These are phyloP conservation scores for Rhamphomyia laevipes DNA, from an alignment of 2,888 invertebrate species.

Conservation along the genomic window DNA sequence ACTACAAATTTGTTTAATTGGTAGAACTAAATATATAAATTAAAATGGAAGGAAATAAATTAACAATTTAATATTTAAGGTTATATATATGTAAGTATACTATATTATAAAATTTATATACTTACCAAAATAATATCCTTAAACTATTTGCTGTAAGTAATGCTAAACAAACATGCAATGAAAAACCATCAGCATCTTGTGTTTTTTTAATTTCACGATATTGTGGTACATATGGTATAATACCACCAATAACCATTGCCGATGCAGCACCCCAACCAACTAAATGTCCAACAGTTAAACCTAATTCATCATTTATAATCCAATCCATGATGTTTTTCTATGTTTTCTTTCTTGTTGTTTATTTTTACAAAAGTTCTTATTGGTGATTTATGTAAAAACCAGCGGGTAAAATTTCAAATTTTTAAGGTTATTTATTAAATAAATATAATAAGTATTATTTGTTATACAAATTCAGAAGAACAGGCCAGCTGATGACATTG, in stretches of 20 bases:
- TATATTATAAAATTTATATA: not conserved
- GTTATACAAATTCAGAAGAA: no score
- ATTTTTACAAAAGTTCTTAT: not conserved
- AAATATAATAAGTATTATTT: no score
- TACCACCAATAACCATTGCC: constrained; percentile 91
- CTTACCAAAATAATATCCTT: constrained; percentile 95
- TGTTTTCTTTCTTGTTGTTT: not conserved
- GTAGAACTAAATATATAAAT: no score
- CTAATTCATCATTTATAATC: constrained; percentile 64
- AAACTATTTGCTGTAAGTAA: constrained; percentile 92
- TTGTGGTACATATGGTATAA: constrained; percentile 92
- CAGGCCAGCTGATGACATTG: no score
- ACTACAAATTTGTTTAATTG: no score
- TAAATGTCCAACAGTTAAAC: constrained; percentile 61
- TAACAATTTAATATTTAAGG: no score
- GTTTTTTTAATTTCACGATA: constrained; percentile 84
- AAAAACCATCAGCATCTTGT: constrained; percentile 94
- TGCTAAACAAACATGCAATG: constrained; percentile 89
- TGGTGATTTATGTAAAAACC: no score
- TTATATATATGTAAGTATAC: not conserved
- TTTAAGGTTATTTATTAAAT: no score
- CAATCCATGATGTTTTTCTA: constrained; percentile 49
- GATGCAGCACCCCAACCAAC: constrained; percentile 70
- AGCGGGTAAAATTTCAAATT: no score
- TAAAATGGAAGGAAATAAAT: no score